These are phyloP conservation scores for Oligia strigilis DNA, from an alignment of 2,888 invertebrate genomes.

Conservation along the genomic window DNA sequence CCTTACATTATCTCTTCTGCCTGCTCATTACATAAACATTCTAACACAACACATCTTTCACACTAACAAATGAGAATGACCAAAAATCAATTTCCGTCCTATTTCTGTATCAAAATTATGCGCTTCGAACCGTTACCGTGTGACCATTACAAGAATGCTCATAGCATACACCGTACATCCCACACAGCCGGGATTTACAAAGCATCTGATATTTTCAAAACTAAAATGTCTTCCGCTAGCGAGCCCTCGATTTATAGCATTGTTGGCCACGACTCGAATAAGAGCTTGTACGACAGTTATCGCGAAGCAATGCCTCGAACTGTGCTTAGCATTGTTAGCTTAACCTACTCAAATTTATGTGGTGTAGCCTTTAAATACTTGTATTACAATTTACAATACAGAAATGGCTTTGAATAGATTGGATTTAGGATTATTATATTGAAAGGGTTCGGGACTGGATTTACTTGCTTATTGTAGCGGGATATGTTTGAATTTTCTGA, in stretches of 20 bases:
- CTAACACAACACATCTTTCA: constrained; percentile 23
- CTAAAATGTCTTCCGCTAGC: constrained; percentile 83
- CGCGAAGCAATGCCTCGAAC: constrained; percentile 78
- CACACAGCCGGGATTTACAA: constrained; percentile 78
- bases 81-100: constrained; percentile 52
- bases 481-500: constrained; percentile 36
- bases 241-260: constrained; percentile 84
- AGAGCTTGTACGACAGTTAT: constrained; percentile 87
- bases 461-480: constrained; percentile 33
- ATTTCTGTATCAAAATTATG: constrained; percentile 52
- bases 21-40: constrained; percentile 34
- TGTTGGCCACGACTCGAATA: constrained; percentile 78
- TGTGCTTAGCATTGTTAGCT: constrained; percentile 78
- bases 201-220: constrained; percentile 85
- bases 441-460: constrained; percentile 48
- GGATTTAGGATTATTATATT: constrained; percentile 61
- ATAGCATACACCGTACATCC: constrained; percentile 57
- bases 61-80: constrained; percentile 41
- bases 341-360: constrained; percentile 78
- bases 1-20: constrained; percentile 15
- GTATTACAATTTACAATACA: constrained; percentile 71
- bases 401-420: constrained; percentile 66
- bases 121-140: constrained; percentile 41
- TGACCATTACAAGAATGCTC: constrained; percentile 59
- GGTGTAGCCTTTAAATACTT: constrained; percentile 75